These are phyloP conservation scores for Pocillopora damicornis DNA, from an alignment of 64 coral and sea anemone species.

Conservation along the genomic window DNA sequence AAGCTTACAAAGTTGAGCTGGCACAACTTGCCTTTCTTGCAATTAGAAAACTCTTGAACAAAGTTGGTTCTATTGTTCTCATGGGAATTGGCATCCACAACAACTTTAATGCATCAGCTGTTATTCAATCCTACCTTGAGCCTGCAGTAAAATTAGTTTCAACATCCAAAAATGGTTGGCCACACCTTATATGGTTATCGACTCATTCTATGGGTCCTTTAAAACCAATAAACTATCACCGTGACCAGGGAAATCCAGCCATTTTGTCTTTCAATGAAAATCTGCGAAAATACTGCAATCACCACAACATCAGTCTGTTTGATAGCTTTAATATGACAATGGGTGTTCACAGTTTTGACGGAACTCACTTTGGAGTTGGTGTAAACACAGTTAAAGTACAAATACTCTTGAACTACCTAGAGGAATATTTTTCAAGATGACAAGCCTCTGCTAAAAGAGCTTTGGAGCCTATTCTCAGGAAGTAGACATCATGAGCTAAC, in stretches of 20 bases:
- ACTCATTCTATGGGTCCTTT: conserved; percentile 82
- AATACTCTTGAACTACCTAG: conserved; percentile 68
- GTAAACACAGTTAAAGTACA: conserved; percentile 81
- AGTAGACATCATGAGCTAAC: no score
- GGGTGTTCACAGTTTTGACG: conserved; percentile 79
- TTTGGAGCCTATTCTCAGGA: not conserved
- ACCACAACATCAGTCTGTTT: conserved; percentile 63
- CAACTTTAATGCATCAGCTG: conserved; percentile 59
- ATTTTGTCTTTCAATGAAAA: conserved; percentile 63
- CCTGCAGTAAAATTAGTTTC: conserved; percentile 60
- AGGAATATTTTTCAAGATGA: conserved; percentile 38
- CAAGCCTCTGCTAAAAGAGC: not conserved
- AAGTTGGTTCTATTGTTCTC: conserved; percentile 52
- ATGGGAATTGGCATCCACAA: conserved; percentile 84
- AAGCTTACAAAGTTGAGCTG: conserved; percentile 75
- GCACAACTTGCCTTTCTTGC: conserved; percentile 38
- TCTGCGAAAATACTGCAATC: conserved; percentile 50
- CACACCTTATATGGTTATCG: conserved; percentile 71
- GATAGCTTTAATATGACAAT: conserved; percentile 79
- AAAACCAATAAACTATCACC: conserved; percentile 62
- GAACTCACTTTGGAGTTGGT: conserved; percentile 82
- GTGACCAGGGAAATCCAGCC: conserved; percentile 64
- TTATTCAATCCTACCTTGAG: conserved; percentile 63
- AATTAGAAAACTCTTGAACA: conserved; percentile 36
- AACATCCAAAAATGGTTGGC: conserved; percentile 64